Base-by-base conservation (phyloP, 1,140 invertebrate species). In the Batillaria attramentaria region DNA sequence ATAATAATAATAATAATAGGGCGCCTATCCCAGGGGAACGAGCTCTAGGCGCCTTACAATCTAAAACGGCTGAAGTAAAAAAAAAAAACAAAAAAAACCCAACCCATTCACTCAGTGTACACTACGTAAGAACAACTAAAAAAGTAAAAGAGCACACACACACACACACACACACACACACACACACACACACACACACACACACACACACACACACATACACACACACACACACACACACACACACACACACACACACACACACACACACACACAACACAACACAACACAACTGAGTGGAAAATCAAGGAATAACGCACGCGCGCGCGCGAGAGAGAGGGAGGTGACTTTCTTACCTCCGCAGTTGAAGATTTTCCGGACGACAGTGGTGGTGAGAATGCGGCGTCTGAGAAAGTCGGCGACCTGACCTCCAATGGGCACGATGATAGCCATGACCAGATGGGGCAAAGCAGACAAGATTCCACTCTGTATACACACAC, bases 381-480 rank as follows among this genome's bases (percentile, higher is more conserved):
- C 99, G 87, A 95, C 96, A 0, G 99, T 99, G 0, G 99, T 99
- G 0, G 96, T 94, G 85, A 99, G 93, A 72, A 97, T 95, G 76
- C 95, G 95, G 86, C 95, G 96, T 13, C 99, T 93, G 54, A 99
- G 91, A 88, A 97, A 93, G 93, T 99, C 99, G 2, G 98, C 99
- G 83, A 99, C 91, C 90, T 99, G 94, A 69, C 99, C 99, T 35
- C 98, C 98, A 73, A 97, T 94, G 0, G 98, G 98, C 60, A 99
- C 99, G 72, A 99, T 95, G 46, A 96, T 95, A 8, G 98, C 98
- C 99, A 99, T 99, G 39, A 99, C 93, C 79, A 99, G 92, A 92
- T 99, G 99, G 2, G 98, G 99, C 75, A 99, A 92, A 0, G 98
- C 97, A 1, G 98, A 98, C 65, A 99, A 92, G 35, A 98, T 93